Base-by-base conservation (phyloP, 2,113 vertebrate species). In the Holacanthus passer region DNA sequence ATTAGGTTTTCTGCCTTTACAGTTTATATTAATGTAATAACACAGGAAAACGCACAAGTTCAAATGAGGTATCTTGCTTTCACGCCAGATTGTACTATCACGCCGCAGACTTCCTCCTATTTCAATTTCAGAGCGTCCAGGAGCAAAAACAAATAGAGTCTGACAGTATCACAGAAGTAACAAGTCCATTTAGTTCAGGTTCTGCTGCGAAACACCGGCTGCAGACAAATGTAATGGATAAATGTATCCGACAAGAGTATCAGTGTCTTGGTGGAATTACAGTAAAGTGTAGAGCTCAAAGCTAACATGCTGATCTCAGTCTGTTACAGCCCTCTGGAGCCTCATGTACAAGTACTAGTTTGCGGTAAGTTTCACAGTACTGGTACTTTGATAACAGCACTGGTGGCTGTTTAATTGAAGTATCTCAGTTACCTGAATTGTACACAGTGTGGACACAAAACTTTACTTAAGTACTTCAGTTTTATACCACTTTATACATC, bases 101-200 rank as follows among this genome's bases (percentile, higher is more conserved):
- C 14, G 11, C 29, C 27, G 56, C 14, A 75, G 8, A 65, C 27
- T 5, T 37, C 19, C 55, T 24, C 2, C 32, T 4, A 27, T 37
- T 45, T 83, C 53, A 20, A 78, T 67, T 32, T 60, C 47, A 50
- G 2, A 19, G 22, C 48, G 58, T 71, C 19, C 7, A 41, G 53
- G 14, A 16, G 19, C 37, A 22, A 58, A 1, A 53, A 41, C 59
- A 76, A 63, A 78, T 24, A 8, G 24, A 83, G 27, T 5, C 52
- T 48, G 50, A 35, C 66, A 31, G 37, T 20, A 41, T 72, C 24
- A 56, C 27, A 47, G 37, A 31, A 48, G 39, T 27, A 73, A 29
- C 8, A 52, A 35, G 24, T 70, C 29, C n/a, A 63, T 77, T 67
- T 77, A 41, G 16, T 67, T 62, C 41, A 73, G 48, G 48, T 67